Base-by-base conservation (phyloP, 2,888 invertebrate genomes). In the Erannis defoliaria region DNA sequence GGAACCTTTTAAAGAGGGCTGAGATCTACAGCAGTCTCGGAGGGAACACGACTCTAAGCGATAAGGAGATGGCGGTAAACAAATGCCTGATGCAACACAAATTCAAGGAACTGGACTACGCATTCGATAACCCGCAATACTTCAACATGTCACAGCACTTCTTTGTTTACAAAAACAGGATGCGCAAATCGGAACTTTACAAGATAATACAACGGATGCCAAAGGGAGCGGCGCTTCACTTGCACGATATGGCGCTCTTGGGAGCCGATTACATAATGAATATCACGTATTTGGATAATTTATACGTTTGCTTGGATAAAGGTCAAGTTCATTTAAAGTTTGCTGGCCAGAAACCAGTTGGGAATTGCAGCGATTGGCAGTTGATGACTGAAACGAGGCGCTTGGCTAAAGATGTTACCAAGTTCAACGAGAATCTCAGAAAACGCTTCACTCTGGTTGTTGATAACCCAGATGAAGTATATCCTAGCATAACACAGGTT, bases 191-290 rank as follows among this genome's bases (percentile, higher is more conserved):
- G 0, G 89, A 94, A 63, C 94, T 97, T 0, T 97, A 95, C 75
- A 83, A 94, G 68, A 90, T 96, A 6, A 94, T 97, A 10, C 89
- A 93, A 64, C 84, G 84, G 33, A 94, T 97, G 93, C 97, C 97
- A 0, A 97, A 97, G 86, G 97, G 96, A 3, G 95, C 94, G 0
- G 94, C 95, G 0, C 81, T 97, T 12, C 97, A 97, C 78, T 90
- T 94, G 0, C 97, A 97, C 75, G 94, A 96, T 67, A 94, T 95
- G 60, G 95, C 95, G 0, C 84, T 95, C 0, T 90, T 94, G 18
- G 95, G 95, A 5, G 88, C 94, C 0, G 94, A 95, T 64, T 96
- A 94, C 68, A 71, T 96, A 0, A 77, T 96, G 37, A 93, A 95
- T 40, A 74, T 96, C 23, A 96, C 96, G 0, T 95, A 95, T 68